Evolutionary conservation across 2,888 invertebrate genomes (phyloP), one percentile per base, ranked within the genome.

Genomic region (Hypomecis atomaria): DNA sequence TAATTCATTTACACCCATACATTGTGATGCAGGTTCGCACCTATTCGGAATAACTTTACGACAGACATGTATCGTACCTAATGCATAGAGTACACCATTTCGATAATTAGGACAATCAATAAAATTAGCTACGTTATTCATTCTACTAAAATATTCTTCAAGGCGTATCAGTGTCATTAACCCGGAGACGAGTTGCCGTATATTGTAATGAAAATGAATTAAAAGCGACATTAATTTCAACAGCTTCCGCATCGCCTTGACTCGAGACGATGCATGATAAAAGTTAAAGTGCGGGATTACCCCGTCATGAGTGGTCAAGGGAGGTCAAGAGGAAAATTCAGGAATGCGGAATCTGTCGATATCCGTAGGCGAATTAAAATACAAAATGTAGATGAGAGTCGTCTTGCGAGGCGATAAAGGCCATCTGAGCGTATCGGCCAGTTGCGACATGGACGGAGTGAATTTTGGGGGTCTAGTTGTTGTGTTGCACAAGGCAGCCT

Each of bases 401-500:
- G 75, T 81, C 77, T 70, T 75, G 70, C 64, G 52, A 72, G 69
- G 70, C 71, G 70, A 71, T 65, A 69, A 84, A 86, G 83, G 83
- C 78, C 82, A 76, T 72, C 78, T 72, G 65, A 77, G 75, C 71
- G 64, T 67, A 71, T 75, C 75, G 75, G 67, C 72, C 62, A 74
- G 72, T 86, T 86, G 82, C 84, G 75, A 85, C 78, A 84, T 77
- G 78, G 81, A 79, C 82, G 74, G 82, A 83, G 85, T 81, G 78
- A 78, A 78, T 82, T 82, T 84, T 78, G 84, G 76, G 73, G 72
- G 76, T 71, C 69, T 75, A 78, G 83, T 78, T 74, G 70, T 77
- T 74, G 70, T 77, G 78, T 90, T 87, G 88, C 88, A 87, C 87
- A 91, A 91, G 81, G 71, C 78, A 90, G 87, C 92, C 92, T 91